phyloP scores from a whole-genome alignment of 2,113 vertebrate genomes.

The Australoheros scitulus region DNA sequence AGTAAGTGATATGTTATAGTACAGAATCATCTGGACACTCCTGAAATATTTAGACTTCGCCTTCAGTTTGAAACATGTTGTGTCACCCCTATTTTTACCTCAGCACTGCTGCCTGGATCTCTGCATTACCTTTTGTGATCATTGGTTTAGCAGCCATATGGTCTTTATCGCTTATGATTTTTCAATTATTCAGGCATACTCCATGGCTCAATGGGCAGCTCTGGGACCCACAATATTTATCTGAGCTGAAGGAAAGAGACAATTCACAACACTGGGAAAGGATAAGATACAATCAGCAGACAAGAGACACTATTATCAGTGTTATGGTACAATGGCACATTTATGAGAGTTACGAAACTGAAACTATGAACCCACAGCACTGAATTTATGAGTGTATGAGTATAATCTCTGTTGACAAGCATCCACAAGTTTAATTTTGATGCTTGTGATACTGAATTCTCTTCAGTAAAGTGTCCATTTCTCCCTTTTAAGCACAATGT shows the following conservation, averaged over 20 bases:
- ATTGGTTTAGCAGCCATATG: conserved; percentile 34
- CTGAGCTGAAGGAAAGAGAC: conserved; percentile 59
- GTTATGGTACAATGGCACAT: conserved; percentile 37
- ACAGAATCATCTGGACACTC: not conserved
- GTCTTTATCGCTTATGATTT: conserved; percentile 61
- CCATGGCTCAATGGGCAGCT: conserved; percentile 56
- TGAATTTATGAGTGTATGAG: conserved; percentile 11
- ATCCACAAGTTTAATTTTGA: conserved; percentile 22
- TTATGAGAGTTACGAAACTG: conserved; percentile 25
- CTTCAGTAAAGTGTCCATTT: not conserved
- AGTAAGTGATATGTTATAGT: not conserved
- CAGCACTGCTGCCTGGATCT: conserved; percentile 25
- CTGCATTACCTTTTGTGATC: conserved; percentile 54
- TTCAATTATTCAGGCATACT: conserved; percentile 66
- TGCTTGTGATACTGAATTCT: not conserved
- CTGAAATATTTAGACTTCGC: not conserved
- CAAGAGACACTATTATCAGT: conserved; percentile 35
- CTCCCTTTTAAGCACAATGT: not conserved
- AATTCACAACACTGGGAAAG: conserved; percentile 52
- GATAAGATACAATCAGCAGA: conserved; percentile 56
- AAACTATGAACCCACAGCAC: conserved; percentile 9
- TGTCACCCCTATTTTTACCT: not conserved
- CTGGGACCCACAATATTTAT: conserved; percentile 53
- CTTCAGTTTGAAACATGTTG: not conserved
- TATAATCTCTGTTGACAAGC: conserved; percentile 1